These are phyloP conservation scores for Menidia beryllina DNA, from an alignment of 2,113 vertebrate species.

Conservation along the genomic window DNA sequence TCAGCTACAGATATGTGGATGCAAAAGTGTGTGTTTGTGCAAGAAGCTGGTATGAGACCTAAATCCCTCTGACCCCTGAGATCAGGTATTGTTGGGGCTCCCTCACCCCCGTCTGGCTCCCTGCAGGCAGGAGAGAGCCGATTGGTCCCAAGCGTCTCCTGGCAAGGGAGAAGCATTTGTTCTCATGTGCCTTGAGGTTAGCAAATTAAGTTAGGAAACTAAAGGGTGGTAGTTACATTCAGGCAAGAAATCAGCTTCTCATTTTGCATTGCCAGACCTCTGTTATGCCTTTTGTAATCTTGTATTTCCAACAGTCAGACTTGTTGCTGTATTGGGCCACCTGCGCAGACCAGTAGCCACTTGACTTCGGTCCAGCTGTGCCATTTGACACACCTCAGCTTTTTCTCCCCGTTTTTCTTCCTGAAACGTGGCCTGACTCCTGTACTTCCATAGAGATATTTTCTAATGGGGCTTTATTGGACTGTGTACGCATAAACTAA, in stretches of 20 bases:
- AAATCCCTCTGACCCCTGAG: conserved; percentile 55
- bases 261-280: background rate
- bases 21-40: conserved; percentile 20
- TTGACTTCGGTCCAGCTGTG: too few relatives aligned
- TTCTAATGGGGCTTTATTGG: too few relatives aligned
- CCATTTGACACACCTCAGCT: too few relatives aligned
- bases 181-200: conserved; percentile 26
- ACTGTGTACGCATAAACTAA: too few relatives aligned
- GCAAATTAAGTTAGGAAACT: conserved; percentile 35
- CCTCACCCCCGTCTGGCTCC: conserved; percentile 52
- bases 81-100: conserved; percentile 71
- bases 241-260: conserved; percentile 7
- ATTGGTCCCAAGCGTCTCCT: conserved; percentile 55
- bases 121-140: conserved; percentile 55
- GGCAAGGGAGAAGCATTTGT: conserved; percentile 39
- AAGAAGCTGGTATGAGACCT: conserved; percentile 47
- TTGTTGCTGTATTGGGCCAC: background rate
- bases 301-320: too few relatives aligned
- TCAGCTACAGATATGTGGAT: background rate
- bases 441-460: too few relatives aligned
- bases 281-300: background rate
- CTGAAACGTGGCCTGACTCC: too few relatives aligned
- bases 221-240: background rate
- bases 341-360: background rate
- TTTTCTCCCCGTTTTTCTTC: too few relatives aligned